Conservation (phyloP, 2,113 vertebrate species). For the Equus quagga region DNA sequence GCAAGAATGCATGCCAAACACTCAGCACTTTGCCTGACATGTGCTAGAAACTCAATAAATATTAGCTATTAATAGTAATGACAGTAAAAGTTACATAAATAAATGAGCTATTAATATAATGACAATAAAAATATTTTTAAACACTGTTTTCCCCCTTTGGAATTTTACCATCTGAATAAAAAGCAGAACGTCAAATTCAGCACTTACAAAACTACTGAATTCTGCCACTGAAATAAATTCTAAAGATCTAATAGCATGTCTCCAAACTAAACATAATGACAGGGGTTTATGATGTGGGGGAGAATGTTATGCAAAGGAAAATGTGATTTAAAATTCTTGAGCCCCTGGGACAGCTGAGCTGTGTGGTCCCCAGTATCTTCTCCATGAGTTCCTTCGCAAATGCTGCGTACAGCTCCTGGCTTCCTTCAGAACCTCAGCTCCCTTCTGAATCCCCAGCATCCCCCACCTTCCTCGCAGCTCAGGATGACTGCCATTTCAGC, state of each 20-base stretch:
- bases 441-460: neutral
- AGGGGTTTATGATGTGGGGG: neutral
- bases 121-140: neutral
- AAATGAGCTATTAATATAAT: neutral
- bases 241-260: neutral
- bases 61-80: neutral
- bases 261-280: neutral
- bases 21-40: neutral
- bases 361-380: neutral
- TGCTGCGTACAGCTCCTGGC: neutral
- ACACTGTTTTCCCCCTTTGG: neutral
- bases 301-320: neutral
- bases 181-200: neutral
- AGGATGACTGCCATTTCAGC: conserved; percentile 1
- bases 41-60: neutral
- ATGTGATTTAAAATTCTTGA: neutral
- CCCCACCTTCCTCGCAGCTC: neutral
- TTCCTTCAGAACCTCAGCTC: conserved; percentile 38
- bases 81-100: neutral
- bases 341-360: neutral
- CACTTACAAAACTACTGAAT: conserved; percentile 26
- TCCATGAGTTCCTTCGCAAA: neutral
- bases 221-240: neutral
- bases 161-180: conserved; percentile 13
- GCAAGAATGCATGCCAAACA: neutral